Evolutionary conservation across 2,797 vertebrate species (phyloP).

Genomic region (Acrossocheilus wenchowensis): DNA sequence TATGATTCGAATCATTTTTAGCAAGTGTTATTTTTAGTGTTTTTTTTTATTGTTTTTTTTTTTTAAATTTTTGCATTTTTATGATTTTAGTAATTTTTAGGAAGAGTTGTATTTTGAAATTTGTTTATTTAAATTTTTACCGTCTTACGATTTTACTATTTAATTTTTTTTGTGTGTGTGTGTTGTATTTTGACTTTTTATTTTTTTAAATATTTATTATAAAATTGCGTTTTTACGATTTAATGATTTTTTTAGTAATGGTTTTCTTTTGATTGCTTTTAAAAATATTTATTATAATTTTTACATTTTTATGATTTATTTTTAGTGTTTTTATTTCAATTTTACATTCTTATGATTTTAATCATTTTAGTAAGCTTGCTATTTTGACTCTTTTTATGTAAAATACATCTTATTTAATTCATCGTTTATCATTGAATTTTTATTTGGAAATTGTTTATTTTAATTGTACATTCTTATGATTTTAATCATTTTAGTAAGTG

Average conservation of each 20-base stretch:
- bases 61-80: background rate
- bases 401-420: no score
- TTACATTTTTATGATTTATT: background rate
- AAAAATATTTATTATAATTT: background rate
- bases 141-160: background rate
- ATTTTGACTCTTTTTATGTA: no score
- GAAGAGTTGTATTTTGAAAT: background rate
- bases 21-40: background rate
- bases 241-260: background rate
- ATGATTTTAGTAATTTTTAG: background rate
- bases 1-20: background rate
- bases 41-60: background rate
- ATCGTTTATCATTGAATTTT: no score
- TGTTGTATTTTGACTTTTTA: background rate
- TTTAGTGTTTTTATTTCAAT: background rate
- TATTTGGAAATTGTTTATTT: no score
- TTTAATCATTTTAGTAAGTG: background rate
- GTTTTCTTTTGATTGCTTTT: background rate
- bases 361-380: no score
- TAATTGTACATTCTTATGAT: background rate
- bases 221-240: background rate
- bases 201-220: background rate
- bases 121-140: background rate
- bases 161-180: no score
- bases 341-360: background rate